Percentiles rank a stretch among this genome's conserved stretches.
Conservation (phyloP, 1,140 invertebrate genomes). For the Tetramorium simillimum region DNA sequence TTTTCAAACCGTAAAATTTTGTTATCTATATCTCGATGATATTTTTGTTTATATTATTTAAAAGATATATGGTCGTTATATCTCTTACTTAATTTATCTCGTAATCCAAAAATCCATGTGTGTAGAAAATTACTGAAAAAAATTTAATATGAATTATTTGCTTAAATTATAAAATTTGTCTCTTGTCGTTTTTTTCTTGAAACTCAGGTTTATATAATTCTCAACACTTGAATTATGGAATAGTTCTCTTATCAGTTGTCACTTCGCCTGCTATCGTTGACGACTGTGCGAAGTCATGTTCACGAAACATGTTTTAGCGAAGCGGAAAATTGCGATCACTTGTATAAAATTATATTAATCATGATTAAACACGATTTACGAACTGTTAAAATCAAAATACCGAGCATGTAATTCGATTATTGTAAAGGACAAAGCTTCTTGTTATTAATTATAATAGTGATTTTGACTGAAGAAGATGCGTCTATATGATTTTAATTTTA, state of each 20-base stretch:
- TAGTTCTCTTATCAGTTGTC: constrained; percentile 14
- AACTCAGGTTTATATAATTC: neutral
- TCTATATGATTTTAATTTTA: neutral
- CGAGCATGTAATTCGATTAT: neutral
- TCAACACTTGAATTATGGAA: neutral
- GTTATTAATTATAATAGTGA: neutral
- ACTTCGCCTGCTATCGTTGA: neutral
- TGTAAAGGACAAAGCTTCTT: neutral
- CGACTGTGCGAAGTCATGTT: neutral
- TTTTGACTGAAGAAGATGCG: neutral
- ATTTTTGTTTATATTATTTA: neutral
- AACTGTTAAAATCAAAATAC: neutral
- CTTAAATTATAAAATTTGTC: neutral
- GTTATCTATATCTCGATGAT: neutral
- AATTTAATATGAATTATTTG: neutral
- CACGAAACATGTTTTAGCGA: neutral
- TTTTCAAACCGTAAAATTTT: neutral
- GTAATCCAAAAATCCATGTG: neutral
- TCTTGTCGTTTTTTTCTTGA: neutral
- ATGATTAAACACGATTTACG: neutral
- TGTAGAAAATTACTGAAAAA: neutral
- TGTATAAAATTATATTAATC: neutral
- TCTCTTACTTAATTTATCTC: neutral
- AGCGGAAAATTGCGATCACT: neutral
- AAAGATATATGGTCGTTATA: neutral